Conservation (phyloP, 2,888 invertebrate genomes). For the Lysandra bellargus region DNA sequence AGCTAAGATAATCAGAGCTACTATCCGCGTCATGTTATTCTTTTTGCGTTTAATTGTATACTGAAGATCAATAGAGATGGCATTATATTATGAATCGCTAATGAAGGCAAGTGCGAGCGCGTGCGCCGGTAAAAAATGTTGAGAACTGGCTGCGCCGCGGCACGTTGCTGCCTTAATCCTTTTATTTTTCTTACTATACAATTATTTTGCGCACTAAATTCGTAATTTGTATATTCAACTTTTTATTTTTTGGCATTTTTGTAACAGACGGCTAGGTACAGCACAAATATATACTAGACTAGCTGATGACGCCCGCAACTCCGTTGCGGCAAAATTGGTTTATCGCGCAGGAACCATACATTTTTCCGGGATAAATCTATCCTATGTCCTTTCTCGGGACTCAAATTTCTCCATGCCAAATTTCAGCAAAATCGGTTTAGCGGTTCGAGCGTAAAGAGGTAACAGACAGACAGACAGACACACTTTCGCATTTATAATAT, state of each 20-base stretch:
- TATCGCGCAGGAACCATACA: too few relatives aligned
- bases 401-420: too few relatives aligned
- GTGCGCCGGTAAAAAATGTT: not conserved
- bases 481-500: too few relatives aligned
- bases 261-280: too few relatives aligned
- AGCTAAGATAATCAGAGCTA: conserved; percentile 10
- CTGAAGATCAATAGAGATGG: conserved; percentile 48
- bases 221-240: not conserved
- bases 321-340: too few relatives aligned
- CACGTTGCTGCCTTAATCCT: not conserved
- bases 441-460: too few relatives aligned
- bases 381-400: too few relatives aligned
- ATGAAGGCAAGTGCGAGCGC: conserved; percentile 7
- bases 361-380: too few relatives aligned
- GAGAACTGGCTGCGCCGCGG: not conserved
- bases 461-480: too few relatives aligned
- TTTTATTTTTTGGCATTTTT: not conserved
- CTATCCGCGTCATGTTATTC: conserved; percentile 50
- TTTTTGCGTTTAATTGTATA: conserved; percentile 42
- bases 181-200: not conserved
- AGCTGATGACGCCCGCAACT: too few relatives aligned
- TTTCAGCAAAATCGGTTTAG: too few relatives aligned
- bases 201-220: not conserved
- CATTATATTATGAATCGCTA: conserved; percentile 52
- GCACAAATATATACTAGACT: too few relatives aligned